Base-by-base conservation (phyloP, 2,888 invertebrate genomes). In the Glaucopsyche alexis region DNA sequence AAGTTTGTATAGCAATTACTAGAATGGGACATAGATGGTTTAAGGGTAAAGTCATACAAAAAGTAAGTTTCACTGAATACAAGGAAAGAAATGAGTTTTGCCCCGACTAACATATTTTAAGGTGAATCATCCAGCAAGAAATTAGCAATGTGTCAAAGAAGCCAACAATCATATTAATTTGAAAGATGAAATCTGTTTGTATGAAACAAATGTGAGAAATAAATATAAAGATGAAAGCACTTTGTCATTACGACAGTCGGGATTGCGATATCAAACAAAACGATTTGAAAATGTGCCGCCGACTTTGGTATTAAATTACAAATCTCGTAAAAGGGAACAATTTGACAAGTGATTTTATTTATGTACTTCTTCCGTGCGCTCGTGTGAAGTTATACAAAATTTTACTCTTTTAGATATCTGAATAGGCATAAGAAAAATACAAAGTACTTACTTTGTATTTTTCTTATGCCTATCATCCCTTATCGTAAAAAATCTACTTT, bases 251-350 rank as follows among this genome's bases (percentile, higher is more conserved):
- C 60, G 84, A 85, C 85, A 85, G 82, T 80, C 83, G 80, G 83
- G 77, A 78, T 79, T 79, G 79, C 79, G 85, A 83, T 85, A 87
- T 85, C 86, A 82, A 67, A 79, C 82, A 86, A 84, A 84, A 80
- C 79, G 81, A 78, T 80, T 79, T 77, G 78, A 79, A 79, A 81
- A 80, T 79, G 80, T 84, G 84, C 83, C 82, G 82, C 81, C 78
- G 82, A 84, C 84, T 81, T 83, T 83, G 84, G 85, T 89, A 87
- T 89, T 84, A 85, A 85, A 84, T 88, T 88, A 87, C 85, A 60
- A 84, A 84, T 83, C 82, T 79, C 77, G 80, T 81, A 79, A 29
- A 81, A 81, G 81, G 78, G 80, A 83, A 84, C 83, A 85, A 86
- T 87, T 87, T 81, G 83, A 66, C 64, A 64, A 65, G 29, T 38